Conservation (phyloP, 2,888 invertebrate genomes). For the Athetis lepigone region DNA sequence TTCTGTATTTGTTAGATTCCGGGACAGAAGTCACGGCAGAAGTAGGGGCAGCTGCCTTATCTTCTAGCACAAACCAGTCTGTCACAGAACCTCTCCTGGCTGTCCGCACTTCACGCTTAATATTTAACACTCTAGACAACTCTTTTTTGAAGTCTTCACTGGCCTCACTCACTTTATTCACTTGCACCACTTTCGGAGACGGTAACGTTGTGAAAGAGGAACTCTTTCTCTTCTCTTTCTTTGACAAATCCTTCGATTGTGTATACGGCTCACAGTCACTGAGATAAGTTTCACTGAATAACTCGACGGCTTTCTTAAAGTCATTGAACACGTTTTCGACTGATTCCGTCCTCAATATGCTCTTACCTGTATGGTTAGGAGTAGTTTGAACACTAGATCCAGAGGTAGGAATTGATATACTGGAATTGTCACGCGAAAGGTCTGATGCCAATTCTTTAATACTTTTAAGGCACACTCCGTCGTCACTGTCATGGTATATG, state of each 20-base stretch:
- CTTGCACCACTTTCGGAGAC: conserved; percentile 83
- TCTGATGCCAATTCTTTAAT: conserved; percentile 79
- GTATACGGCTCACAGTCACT: conserved; percentile 88
- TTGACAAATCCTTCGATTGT: conserved; percentile 69
- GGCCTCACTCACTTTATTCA: conserved; percentile 79
- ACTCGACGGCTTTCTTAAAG: conserved; percentile 84
- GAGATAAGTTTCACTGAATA: conserved; percentile 84
- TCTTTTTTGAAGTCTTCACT: conserved; percentile 85
- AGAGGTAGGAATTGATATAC: conserved; percentile 79
- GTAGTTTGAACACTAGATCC: conserved; percentile 73
- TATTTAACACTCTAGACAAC: conserved; percentile 76
- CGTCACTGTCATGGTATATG: conserved; percentile 81
- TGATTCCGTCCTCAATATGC: conserved; percentile 80
- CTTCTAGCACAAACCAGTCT: conserved; percentile 87
- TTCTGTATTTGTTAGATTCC: conserved; percentile 79
- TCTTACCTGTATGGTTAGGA: conserved; percentile 64
- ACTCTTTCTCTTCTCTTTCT: conserved; percentile 81
- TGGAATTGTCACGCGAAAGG: conserved; percentile 78
- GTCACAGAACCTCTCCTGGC: conserved; percentile 85
- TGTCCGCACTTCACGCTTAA: conserved; percentile 69
- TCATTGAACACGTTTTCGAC: conserved; percentile 82
- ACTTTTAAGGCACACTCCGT: conserved; percentile 81
- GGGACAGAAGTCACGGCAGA: not conserved
- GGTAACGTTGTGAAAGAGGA: conserved; percentile 81
- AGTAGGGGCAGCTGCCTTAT: conserved; percentile 61